phyloP scores from a whole-genome alignment of 2,888 invertebrate species.

The Chirona hameri region DNA sequence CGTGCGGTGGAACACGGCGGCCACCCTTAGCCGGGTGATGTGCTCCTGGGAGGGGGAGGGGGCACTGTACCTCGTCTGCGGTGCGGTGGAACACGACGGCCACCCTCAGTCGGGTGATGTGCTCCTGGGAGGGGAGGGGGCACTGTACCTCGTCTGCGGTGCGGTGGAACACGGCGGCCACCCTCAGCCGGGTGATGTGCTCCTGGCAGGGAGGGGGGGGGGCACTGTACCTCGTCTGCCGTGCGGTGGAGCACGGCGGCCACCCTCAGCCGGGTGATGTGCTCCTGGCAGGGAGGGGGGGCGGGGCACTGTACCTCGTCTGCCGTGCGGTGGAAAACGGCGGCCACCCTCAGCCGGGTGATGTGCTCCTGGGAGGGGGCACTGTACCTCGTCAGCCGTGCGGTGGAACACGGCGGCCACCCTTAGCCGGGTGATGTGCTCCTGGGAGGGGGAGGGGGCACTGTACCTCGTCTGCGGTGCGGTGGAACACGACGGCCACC shows the following conservation, averaged over 20 bases:
- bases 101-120: conserved; percentile 68
- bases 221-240: neutral
- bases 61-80: neutral
- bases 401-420: conserved; percentile 73
- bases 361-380: conserved; percentile 69
- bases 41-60: conserved; percentile 70
- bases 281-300: conserved; percentile 72
- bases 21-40: conserved; percentile 68
- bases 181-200: conserved; percentile 68
- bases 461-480: conserved; percentile 47
- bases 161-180: conserved; percentile 70
- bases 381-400: conserved; percentile 43
- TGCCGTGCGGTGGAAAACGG: conserved; percentile 65
- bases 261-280: conserved; percentile 68
- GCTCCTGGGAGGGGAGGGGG: conserved; percentile 69
- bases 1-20: conserved; percentile 67
- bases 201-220: conserved; percentile 73
- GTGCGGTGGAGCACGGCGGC: conserved; percentile 70
- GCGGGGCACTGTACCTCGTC: neutral
- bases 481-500: conserved; percentile 70
- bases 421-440: conserved; percentile 68
- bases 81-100: conserved; percentile 70
- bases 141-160: conserved; percentile 43
- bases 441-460: conserved; percentile 62
- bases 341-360: conserved; percentile 68